Evolutionary conservation across 2,113 vertebrate genomes (phyloP), one percentile per base, ranked within the genome.

Genomic region (Hemichromis elongatus): DNA sequence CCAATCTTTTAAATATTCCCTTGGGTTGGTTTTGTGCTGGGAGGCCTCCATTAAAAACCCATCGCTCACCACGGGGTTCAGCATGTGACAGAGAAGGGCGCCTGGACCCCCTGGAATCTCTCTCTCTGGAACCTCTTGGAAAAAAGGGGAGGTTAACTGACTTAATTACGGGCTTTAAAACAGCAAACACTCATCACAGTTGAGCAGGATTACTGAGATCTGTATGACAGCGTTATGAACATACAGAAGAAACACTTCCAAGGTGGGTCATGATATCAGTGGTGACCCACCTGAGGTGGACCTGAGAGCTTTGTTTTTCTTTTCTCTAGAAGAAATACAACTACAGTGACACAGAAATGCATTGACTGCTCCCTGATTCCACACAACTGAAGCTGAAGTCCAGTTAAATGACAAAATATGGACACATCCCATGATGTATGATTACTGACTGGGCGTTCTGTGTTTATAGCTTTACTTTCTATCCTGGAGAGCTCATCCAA

Each of bases 81-180:
- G 81, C n/a, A 3, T 5, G 59, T 89, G 88, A 94, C 91, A 85
- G 80, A 78, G 84, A 86, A 77, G 78, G 81, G 79, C 11, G 16
- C 85, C 42, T 42, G 80, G 86, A 86, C 83, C 88, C 90, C 57
- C 52, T 33, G 77, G 77, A 79, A 61, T 70, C 79, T 66, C 33
- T 85, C 33, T 83, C 84, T 73, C 82, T 50, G 80, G 66, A 66
- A 66, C 61, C 19, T 66, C 33, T 80, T 57, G 50, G 77, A 86
- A 83, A 33, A 85, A 84, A 86, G 21, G 59, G 79, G 79, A 79
- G 79, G 57, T 86, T 93, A 79, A 90, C 86, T 55, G 79, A 89
- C 88, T 92, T 93, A 93, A 93, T 92, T 90, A 92, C 63, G 35
- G 82, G 57, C 84, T 86, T 92, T 92, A 88, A 93, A 92, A 91